Evolutionary conservation across 2,888 invertebrate species (phyloP).

Genomic region (Plusia festucae): DNA sequence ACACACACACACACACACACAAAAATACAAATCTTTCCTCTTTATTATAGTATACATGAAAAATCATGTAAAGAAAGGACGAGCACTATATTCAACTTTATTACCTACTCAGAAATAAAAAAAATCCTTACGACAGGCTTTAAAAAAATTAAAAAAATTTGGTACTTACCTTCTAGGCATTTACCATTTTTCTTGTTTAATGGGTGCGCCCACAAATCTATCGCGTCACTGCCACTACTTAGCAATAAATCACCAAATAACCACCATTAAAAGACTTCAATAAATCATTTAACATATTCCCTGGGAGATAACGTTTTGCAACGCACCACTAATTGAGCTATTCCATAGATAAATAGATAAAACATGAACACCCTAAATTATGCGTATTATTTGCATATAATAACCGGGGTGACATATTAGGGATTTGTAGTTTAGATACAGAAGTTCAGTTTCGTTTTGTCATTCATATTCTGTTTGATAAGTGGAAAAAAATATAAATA

Average conservation of each 20-base stretch:
- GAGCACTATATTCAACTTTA: too few relatives aligned
- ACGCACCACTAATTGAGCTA: slow-evolving; percentile 85
- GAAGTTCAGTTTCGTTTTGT: slow-evolving; percentile 24
- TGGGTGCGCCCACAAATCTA: not conserved
- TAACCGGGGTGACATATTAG: slow-evolving; percentile 84
- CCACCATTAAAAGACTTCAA: slow-evolving; percentile 59
- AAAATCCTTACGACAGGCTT: too few relatives aligned
- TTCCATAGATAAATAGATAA: slow-evolving; percentile 89
- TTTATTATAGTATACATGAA: too few relatives aligned
- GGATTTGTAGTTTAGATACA: slow-evolving; percentile 8
- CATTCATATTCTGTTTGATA: too few relatives aligned
- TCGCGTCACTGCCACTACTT: slow-evolving; percentile 25
- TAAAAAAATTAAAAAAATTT: not conserved
- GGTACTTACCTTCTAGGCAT: not conserved
- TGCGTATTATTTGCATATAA: slow-evolving; percentile 88
- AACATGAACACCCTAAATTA: slow-evolving; percentile 87
- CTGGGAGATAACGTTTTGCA: slow-evolving; percentile 72
- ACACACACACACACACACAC: too few relatives aligned
- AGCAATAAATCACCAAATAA: slow-evolving; percentile 47
- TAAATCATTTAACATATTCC: slow-evolving; percentile 87
- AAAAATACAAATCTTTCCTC: too few relatives aligned
- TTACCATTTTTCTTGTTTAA: not conserved
- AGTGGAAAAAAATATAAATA: too few relatives aligned
- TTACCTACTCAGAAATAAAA: too few relatives aligned
- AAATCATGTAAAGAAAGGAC: too few relatives aligned